Conservation (phyloP, 2,113 vertebrate genomes). For the Cephalopterus ornatus region DNA sequence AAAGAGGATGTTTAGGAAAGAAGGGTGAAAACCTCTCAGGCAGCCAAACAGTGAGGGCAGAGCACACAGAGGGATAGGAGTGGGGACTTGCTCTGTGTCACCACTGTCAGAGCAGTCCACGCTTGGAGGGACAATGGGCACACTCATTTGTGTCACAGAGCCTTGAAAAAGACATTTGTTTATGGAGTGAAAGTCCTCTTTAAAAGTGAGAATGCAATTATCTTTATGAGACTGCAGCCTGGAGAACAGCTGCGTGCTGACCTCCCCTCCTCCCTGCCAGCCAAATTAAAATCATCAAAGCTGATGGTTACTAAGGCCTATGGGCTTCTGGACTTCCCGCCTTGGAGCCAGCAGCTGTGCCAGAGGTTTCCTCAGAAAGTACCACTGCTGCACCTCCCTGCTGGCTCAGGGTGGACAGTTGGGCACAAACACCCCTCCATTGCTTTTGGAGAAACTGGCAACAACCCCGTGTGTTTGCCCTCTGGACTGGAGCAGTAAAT, state of each 20-base stretch:
- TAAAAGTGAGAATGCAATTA: neutral
- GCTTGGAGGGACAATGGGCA: neutral
- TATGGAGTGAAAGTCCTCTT: neutral
- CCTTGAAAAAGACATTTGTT: neutral
- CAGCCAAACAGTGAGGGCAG: neutral
- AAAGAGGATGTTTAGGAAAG: neutral
- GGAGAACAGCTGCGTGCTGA: neutral
- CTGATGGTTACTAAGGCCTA: neutral
- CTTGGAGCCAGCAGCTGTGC: neutral
- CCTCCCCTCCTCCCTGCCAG: neutral
- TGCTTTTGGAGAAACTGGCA: neutral
- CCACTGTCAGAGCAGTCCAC: neutral
- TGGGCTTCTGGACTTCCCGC: neutral
- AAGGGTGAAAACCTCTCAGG: neutral
- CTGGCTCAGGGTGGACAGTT: neutral
- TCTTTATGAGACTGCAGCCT: neutral
- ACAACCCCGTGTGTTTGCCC: neutral
- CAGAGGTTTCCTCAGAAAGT: neutral
- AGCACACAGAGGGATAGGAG: neutral
- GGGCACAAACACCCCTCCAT: neutral
- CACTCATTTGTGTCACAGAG: neutral
- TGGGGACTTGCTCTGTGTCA: neutral
- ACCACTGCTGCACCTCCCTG: neutral
- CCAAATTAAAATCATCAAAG: neutral
- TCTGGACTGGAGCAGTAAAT: neutral